Conservation (phyloP, 2,113 vertebrate genomes). For the Carettochelys insculpta region DNA sequence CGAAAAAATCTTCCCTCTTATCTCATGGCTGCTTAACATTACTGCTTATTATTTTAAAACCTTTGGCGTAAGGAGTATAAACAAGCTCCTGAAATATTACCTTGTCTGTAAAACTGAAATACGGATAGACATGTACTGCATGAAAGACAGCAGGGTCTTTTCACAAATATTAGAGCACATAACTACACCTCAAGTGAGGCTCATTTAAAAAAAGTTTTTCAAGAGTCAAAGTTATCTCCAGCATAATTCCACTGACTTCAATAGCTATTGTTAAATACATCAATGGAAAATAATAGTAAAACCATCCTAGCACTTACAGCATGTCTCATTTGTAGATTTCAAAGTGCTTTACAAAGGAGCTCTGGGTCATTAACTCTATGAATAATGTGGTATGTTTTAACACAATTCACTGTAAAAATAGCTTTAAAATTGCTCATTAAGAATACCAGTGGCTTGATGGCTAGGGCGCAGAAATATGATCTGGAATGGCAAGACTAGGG, state of each 20-base stretch:
- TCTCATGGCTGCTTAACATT: too few species aligned
- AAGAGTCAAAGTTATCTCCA: not conserved
- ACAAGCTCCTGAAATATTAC: slow-evolving; percentile 37
- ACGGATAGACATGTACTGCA: not conserved
- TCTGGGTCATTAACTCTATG: not conserved
- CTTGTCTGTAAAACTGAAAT: slow-evolving; percentile 35
- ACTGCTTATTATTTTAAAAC: too few species aligned
- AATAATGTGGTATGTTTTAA: not conserved
- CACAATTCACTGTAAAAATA: not conserved
- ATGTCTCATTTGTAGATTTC: not conserved
- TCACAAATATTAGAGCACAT: not conserved
- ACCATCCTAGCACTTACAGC: not conserved
- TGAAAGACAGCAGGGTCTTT: slow-evolving; percentile 12
- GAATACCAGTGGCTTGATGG: not conserved
- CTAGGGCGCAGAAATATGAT: not conserved
- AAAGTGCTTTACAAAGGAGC: not conserved
- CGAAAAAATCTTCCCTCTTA: not conserved
- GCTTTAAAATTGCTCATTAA: not conserved
- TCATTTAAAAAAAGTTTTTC: not conserved
- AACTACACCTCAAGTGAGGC: slow-evolving; percentile 17
- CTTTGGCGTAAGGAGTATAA: not conserved
- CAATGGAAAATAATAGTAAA: not conserved
- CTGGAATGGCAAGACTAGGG: not conserved
- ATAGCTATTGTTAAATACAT: not conserved
- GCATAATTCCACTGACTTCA: not conserved